Conservation (phyloP, 2,797 vertebrate species). For the Peromyscus eremicus region DNA sequence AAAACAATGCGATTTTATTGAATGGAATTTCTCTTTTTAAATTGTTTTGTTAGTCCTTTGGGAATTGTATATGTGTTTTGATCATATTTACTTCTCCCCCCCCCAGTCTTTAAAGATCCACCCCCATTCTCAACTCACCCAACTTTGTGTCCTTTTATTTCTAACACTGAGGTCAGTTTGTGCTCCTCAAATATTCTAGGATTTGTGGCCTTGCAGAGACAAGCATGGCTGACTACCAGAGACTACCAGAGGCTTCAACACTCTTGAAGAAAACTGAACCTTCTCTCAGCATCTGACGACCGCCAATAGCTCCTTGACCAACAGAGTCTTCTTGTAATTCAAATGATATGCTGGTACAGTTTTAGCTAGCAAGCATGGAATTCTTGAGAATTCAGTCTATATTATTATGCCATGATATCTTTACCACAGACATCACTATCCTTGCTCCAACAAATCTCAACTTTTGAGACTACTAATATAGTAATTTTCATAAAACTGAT, state of each 20-base stretch:
- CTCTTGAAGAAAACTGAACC: not conserved
- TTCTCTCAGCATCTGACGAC: not conserved
- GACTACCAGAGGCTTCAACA: too few species aligned
- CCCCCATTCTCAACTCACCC: not conserved
- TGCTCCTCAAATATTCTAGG: not conserved
- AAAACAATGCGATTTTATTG: conserved; percentile 11
- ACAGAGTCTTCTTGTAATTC: not conserved
- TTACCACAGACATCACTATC: not conserved
- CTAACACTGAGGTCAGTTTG: not conserved
- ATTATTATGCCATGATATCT: not conserved
- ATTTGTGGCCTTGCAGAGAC: not conserved
- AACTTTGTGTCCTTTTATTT: not conserved
- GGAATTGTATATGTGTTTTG: not conserved
- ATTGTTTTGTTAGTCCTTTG: not conserved
- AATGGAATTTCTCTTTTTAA: conserved; percentile 39
- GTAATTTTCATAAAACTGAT: not conserved
- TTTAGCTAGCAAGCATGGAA: not conserved
- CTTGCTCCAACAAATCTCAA: not conserved
- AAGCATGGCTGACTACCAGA: not conserved
- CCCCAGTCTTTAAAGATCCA: not conserved
- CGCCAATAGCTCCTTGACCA: not conserved
- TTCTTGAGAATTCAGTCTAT: not conserved
- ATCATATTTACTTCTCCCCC: not conserved
- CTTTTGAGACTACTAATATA: conserved; percentile 9
- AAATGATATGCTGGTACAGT: not conserved